phyloP scores from a whole-genome alignment of 2,113 vertebrate species.

The Ptilonorhynchus violaceus region DNA sequence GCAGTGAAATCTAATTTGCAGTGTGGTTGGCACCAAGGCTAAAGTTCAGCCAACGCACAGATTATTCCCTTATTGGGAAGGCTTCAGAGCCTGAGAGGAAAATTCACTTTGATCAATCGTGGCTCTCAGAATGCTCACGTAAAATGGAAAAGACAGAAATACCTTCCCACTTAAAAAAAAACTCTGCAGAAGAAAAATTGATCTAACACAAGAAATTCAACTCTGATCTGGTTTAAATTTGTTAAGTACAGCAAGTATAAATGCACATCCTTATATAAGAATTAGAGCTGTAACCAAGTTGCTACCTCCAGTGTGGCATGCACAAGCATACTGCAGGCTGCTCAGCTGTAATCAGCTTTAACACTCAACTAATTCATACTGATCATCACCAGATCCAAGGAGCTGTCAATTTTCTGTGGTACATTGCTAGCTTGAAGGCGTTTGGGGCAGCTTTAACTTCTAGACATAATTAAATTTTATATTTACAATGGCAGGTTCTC shows the following conservation, averaged over 20 bases:
- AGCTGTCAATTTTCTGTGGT: not conserved
- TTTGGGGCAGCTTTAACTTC: not conserved
- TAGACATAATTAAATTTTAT: not conserved
- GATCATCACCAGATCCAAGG: not conserved
- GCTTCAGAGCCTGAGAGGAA: not conserved
- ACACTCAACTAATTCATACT: not conserved
- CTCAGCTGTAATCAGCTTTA: not conserved
- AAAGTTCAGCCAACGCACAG: not conserved
- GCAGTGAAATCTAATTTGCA: not conserved
- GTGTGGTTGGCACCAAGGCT: not conserved
- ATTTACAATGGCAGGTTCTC: not conserved
- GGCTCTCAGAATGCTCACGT: not conserved
- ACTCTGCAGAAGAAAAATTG: not conserved
- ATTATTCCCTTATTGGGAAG: not conserved
- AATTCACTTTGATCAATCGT: constrained; percentile 6
- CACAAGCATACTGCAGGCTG: not conserved
- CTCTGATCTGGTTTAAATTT: not conserved
- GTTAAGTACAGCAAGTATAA: not conserved
- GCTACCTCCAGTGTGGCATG: not conserved
- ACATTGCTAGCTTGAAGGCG: not conserved
- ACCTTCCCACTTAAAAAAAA: not conserved
- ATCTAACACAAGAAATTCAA: not conserved
- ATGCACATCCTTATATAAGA: not conserved
- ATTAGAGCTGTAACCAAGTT: not conserved
- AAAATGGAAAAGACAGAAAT: not conserved